These are phyloP conservation scores for Ascidia mentula DNA, from an alignment of 23 tunicate species.

Conservation along the genomic window DNA sequence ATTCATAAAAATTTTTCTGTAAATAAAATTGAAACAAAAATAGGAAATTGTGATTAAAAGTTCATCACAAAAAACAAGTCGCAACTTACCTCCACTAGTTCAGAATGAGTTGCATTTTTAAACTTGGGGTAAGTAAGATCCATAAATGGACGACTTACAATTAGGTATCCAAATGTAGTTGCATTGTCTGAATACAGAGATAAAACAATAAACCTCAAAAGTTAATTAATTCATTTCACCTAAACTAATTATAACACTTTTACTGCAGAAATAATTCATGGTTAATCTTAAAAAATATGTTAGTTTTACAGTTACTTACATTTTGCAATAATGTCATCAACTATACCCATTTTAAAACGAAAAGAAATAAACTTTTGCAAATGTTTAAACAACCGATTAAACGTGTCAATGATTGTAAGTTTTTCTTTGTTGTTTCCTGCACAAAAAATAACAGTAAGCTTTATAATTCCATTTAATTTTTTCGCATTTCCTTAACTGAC, in stretches of 20 bases:
- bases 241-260: no score
- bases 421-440: slow-evolving; percentile 74
- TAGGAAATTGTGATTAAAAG: not conserved
- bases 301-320: slow-evolving; percentile 39
- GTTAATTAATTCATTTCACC: no score
- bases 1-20: not conserved
- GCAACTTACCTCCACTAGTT: slow-evolving; percentile 57
- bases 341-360: slow-evolving; percentile 90
- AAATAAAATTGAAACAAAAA: not conserved
- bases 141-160: slow-evolving; percentile 92
- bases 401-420: slow-evolving; percentile 47
- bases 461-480: not conserved
- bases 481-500: not conserved
- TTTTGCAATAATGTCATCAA: slow-evolving; percentile 89
- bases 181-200: slow-evolving; percentile 41
- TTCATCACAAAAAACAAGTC: not conserved
- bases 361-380: slow-evolving; percentile 62
- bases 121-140: slow-evolving; percentile 52
- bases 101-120: slow-evolving; percentile 55
- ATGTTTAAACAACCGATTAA: slow-evolving; percentile 58
- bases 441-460: not conserved
- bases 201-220: no score
- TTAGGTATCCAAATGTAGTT: slow-evolving; percentile 89
- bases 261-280: no score
- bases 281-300: no score